Conservation (phyloP, 2,888 invertebrate species). For the Agrochola circellaris region DNA sequence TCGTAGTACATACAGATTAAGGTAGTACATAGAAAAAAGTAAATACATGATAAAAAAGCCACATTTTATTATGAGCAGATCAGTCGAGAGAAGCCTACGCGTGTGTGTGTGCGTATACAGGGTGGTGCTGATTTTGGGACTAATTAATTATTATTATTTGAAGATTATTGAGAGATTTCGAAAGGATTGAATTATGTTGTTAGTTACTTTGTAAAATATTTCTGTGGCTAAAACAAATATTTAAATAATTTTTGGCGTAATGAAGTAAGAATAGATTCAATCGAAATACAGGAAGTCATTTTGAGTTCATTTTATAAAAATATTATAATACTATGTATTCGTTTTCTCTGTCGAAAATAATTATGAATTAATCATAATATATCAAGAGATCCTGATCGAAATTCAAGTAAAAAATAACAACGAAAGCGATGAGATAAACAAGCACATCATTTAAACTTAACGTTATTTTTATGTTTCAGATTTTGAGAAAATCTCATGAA, state of each 20-base stretch:
- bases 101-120: conserved; percentile 82
- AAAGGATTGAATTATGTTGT: background rate
- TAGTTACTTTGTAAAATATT: background rate
- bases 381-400: background rate
- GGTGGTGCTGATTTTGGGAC: conserved; percentile 67
- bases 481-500: conserved; percentile 47
- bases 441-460: conserved; percentile 29
- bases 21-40: conserved; percentile 88
- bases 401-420: conserved; percentile 1
- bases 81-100: conserved; percentile 77
- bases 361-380: background rate
- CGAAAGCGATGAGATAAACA: background rate
- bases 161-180: conserved; percentile 11
- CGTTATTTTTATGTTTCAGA: conserved; percentile 30
- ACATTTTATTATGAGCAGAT: conserved; percentile 90
- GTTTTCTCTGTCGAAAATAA: background rate
- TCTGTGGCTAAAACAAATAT: background rate
- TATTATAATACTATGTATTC: background rate
- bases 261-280: background rate
- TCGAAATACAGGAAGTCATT: background rate
- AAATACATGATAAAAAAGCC: conserved; percentile 90
- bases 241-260: background rate
- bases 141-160: conserved; percentile 56
- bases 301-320: background rate
- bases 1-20: conserved; percentile 78